These are phyloP conservation scores for Pygocentrus nattereri DNA, from an alignment of 2,797 vertebrate genomes.

Conservation along the genomic window DNA sequence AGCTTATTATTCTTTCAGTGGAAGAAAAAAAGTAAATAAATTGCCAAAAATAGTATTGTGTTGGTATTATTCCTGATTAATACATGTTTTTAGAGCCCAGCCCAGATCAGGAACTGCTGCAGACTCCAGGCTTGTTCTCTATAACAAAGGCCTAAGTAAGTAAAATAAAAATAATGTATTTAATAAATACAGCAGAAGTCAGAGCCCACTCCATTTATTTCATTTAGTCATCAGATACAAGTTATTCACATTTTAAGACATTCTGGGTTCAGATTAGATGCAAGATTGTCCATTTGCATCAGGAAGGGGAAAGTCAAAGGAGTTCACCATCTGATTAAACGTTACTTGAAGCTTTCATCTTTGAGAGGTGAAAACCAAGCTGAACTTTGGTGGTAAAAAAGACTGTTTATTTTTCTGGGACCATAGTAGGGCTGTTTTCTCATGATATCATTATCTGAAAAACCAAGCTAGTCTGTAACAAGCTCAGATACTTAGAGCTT, in stretches of 20 bases:
- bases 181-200: not conserved
- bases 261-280: too few relatives aligned
- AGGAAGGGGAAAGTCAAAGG: too few relatives aligned
- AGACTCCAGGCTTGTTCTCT: not conserved
- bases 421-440: not conserved
- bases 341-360: too few relatives aligned
- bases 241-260: too few relatives aligned
- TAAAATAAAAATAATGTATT: too few relatives aligned
- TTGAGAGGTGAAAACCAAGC: too few relatives aligned
- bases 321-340: too few relatives aligned
- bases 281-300: too few relatives aligned
- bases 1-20: slow-evolving; percentile 36
- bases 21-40: slow-evolving; percentile 58
- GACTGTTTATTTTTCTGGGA: not conserved
- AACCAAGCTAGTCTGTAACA: not conserved
- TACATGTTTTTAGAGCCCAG: not conserved
- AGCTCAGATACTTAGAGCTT: not conserved
- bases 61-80: not conserved
- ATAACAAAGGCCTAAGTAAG: too few relatives aligned
- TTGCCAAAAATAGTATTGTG: slow-evolving; percentile 30
- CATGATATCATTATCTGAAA: not conserved
- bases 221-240: too few relatives aligned
- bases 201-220: too few relatives aligned
- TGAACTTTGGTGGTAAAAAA: too few relatives aligned
- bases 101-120: not conserved